Percentiles rank a stretch among this genome's conserved stretches.
Evolutionary conservation across 2,888 invertebrate genomes (phyloP).

Genomic region (Cinara cedri): DNA sequence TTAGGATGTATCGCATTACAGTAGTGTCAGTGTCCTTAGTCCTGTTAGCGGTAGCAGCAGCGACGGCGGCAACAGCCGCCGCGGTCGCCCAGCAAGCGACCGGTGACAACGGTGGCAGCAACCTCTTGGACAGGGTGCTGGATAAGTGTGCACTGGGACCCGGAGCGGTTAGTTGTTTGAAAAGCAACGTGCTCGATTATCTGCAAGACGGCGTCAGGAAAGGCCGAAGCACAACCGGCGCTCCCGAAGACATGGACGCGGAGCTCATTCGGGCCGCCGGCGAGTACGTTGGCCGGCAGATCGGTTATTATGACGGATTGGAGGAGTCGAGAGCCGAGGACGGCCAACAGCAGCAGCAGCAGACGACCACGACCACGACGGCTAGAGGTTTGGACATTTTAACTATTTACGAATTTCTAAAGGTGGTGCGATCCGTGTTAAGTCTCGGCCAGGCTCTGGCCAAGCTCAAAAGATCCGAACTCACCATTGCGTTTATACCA

Average conservation of each 20-base stretch:
- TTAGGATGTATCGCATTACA: slow-evolving; percentile 32
- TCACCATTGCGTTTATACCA: slow-evolving; percentile 48
- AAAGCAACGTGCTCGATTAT: slow-evolving; percentile 74
- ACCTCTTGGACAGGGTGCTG: slow-evolving; percentile 73
- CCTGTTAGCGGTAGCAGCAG: not conserved
- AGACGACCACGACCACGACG: slow-evolving; percentile 36
- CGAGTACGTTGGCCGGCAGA: not conserved
- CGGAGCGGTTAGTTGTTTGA: slow-evolving; percentile 54
- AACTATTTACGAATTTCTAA: slow-evolving; percentile 19
- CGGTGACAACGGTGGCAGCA: not conserved
- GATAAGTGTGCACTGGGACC: slow-evolving; percentile 64
- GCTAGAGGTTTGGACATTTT: slow-evolving; percentile 52
- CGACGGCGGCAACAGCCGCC: not conserved
- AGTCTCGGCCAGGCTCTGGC: slow-evolving; percentile 12
- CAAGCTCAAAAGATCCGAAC: slow-evolving; percentile 31
- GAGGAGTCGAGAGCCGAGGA: not conserved
- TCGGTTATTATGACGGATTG: not conserved
- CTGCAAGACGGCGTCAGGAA: slow-evolving; percentile 68
- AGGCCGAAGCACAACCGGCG: slow-evolving; percentile 16
- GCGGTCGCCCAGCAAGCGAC: not conserved
- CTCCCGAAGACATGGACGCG: slow-evolving; percentile 48
- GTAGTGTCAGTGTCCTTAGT: not conserved
- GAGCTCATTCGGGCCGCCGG: slow-evolving; percentile 17
- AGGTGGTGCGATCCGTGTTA: slow-evolving; percentile 6
- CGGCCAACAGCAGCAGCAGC: slow-evolving; percentile 51